These are phyloP conservation scores for Schizopygopsis pylzovi DNA, from an alignment of 2,797 vertebrate genomes.

Conservation along the genomic window DNA sequence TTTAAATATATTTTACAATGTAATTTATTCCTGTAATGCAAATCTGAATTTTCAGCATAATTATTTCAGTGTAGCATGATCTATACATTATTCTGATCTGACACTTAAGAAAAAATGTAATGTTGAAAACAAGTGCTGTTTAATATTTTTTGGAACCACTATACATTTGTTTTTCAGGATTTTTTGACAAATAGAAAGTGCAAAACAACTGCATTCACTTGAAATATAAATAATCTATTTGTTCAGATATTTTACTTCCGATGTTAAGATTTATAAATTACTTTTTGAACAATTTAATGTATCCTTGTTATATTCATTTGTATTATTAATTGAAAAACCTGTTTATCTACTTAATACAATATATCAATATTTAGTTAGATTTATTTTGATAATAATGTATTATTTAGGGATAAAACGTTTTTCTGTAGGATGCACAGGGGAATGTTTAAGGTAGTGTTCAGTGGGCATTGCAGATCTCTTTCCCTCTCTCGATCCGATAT, in stretches of 20 bases:
- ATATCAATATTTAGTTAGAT: no score
- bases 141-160: no score
- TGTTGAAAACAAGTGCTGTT: not conserved
- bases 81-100: not conserved
- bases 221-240: not conserved
- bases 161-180: no score
- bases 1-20: not conserved
- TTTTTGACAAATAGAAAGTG: no score
- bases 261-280: no score
- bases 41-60: not conserved
- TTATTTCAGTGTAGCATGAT: not conserved
- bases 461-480: not conserved
- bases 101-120: not conserved
- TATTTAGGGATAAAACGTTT: not conserved
- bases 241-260: not conserved
- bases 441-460: slow-evolving; percentile 14
- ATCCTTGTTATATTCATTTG: not conserved
- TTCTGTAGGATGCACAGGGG: not conserved
- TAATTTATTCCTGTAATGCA: no score
- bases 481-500: slow-evolving; percentile 36
- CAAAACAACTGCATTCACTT: no score
- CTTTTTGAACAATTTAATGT: no score
- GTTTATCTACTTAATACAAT: no score
- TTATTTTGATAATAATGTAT: not conserved
- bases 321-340: not conserved